Evolutionary conservation across 2,113 vertebrate genomes (phyloP).

Genomic region (Hemichromis elongatus): DNA sequence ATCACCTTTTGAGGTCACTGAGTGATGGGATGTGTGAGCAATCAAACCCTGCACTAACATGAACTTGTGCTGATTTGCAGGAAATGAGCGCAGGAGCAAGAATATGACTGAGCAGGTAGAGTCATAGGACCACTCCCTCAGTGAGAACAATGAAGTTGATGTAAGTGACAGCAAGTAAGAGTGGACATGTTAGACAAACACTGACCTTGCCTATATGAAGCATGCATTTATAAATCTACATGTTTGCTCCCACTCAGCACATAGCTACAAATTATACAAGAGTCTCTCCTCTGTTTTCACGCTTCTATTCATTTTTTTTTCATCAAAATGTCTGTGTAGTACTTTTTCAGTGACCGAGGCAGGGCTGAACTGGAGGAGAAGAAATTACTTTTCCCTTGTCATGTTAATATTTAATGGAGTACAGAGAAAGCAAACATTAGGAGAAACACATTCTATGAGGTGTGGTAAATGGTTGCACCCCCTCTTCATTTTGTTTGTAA

Average conservation of each 20-base stretch:
- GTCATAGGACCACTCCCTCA: neutral
- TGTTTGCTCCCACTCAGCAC: neutral
- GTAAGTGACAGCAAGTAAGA: neutral
- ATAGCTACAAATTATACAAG: neutral
- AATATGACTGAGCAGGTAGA: neutral
- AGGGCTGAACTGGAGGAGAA: neutral
- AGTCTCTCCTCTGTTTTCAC: neutral
- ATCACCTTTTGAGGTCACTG: neutral
- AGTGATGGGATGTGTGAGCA: neutral
- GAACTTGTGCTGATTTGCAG: neutral
- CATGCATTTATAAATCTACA: neutral
- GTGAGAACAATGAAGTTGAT: neutral
- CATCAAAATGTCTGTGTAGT: neutral
- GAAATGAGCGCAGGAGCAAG: neutral
- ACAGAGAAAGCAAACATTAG: neutral
- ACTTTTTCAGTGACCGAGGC: neutral
- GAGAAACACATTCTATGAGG: neutral
- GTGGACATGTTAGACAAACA: neutral
- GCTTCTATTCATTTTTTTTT: neutral
- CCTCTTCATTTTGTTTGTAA: neutral
- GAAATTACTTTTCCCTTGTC: slow-evolving; percentile 2
- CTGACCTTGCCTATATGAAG: neutral
- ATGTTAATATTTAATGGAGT: slow-evolving; percentile 26
- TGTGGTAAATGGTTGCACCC: neutral
- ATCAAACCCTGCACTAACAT: neutral